Conservation (phyloP, 2,113 vertebrate genomes). For the Perca flavescens region DNA sequence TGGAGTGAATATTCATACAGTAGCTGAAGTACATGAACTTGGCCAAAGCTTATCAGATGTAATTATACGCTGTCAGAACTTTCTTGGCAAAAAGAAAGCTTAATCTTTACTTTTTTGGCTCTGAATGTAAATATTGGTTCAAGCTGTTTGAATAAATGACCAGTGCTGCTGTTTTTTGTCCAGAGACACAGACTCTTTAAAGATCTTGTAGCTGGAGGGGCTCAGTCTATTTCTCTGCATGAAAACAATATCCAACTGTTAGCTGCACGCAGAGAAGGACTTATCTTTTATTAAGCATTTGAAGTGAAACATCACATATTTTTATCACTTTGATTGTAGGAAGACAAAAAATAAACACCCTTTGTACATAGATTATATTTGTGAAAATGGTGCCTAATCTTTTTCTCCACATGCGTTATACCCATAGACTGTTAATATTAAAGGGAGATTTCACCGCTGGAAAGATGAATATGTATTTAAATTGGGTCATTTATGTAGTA, state of each 20-base stretch:
- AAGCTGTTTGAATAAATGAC: constrained; percentile 30
- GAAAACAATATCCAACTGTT: constrained; percentile 53
- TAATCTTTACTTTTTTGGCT: not conserved
- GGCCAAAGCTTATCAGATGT: not conserved
- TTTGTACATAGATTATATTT: not conserved
- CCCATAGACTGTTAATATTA: too few relatives aligned
- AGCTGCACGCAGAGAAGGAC: constrained; percentile 24
- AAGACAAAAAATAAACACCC: not conserved
- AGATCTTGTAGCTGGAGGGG: constrained; percentile 39
- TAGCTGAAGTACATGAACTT: not conserved
- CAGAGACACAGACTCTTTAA: constrained; percentile 21
- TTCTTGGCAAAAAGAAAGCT: constrained; percentile 7
- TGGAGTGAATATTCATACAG: constrained; percentile 3
- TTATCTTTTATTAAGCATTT: constrained; percentile 19
- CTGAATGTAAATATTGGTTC: constrained; percentile 24
- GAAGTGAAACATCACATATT: constrained; percentile 13
- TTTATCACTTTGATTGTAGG: not conserved
- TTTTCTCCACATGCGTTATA: not conserved
- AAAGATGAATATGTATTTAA: too few relatives aligned
- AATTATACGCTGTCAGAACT: constrained; percentile 2
- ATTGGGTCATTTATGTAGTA: too few relatives aligned
- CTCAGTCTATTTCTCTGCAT: constrained; percentile 34
- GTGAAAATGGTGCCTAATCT: not conserved
- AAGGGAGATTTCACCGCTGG: too few relatives aligned
- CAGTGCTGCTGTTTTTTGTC: not conserved